These are phyloP conservation scores for Callyntrura guangdongensis DNA, from an alignment of 2,888 invertebrate species.

Conservation along the genomic window DNA sequence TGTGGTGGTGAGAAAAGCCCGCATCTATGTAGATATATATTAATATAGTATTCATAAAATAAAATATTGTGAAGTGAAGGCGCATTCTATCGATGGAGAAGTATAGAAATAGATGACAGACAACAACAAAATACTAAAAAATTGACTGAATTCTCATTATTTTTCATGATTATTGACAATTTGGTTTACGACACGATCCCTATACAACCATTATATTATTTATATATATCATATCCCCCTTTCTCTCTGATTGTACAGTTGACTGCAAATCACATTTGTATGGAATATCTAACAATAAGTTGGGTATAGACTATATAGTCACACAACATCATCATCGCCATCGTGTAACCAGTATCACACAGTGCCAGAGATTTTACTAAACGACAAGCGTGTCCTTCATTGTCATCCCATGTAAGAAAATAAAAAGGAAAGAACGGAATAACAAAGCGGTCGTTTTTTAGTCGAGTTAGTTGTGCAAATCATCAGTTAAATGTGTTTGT, in stretches of 20 bases:
- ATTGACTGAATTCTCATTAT: not conserved
- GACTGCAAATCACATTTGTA: not conserved
- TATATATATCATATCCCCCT: not conserved
- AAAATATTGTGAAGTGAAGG: not conserved
- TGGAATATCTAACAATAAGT: no score
- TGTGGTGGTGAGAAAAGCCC: not conserved
- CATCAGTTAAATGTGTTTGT: conserved; percentile 62
- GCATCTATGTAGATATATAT: not conserved
- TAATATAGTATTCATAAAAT: no score
- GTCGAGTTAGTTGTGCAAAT: conserved; percentile 70
- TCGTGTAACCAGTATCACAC: not conserved
- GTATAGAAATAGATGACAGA: not conserved
- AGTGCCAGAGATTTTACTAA: conserved; percentile 6
- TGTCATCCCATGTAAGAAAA: not conserved
- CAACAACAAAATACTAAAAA: not conserved
- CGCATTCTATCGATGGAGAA: not conserved
- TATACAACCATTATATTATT: not conserved
- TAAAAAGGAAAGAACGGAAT: not conserved
- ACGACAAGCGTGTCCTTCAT: conserved; percentile 69
- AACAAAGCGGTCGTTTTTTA: conserved; percentile 15
- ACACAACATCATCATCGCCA: no score
- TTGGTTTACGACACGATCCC: conserved; percentile 13
- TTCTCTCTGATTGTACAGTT: not conserved
- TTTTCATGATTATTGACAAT: conserved; percentile 15
- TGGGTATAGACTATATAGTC: no score